Base-by-base conservation (phyloP, 2,888 invertebrate genomes). In the Carpatolechia fugitivella region DNA sequence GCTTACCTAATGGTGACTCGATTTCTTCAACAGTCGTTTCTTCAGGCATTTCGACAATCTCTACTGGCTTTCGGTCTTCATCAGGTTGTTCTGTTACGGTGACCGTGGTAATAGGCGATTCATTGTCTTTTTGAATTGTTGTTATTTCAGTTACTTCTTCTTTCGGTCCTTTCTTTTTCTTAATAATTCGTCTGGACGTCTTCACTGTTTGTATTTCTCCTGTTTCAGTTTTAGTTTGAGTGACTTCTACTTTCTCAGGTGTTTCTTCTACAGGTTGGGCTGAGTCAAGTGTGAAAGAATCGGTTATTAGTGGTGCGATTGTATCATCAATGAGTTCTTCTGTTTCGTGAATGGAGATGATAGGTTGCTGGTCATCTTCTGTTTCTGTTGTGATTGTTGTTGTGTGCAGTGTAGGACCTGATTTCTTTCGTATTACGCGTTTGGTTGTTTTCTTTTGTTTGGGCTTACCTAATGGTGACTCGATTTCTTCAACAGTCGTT, bases 61-160 rank as follows among this genome's bases (percentile, higher is more conserved):
- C 75, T 1, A 76, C 1, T 72, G 77, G 7, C n/a, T n/a, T n/a
- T 7, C 56, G 10, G 0, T 47, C 49, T 57, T 66, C 56, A 69
- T 70, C 57, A 0, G 56, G 58, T 3, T n/a, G n/a, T 7, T 41
- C 79, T 70, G 55, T 78, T 62, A 65, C 60, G 0, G 61, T 56
- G 0, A 82, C 72, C 0, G 76, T 80, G 0, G 76, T 80, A 0
- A 77, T 64, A 0, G 82, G 78, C 1, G 62, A 65, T 50, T 82
- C 76, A 20, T 78, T 80, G 1, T 84, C 80, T 55, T 82, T 80
- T 58, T 85, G 75, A 16, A 83, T 72, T 16, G 90, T 90, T 2
- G 82, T 74, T 18, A 83, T 84, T 66, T 85, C 85, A 1, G 91
- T 87, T 30, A 85, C 75, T 63, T 89, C 86, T 57, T 82, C 70